Conservation (phyloP, 2,113 vertebrate species). For the Microtus oregoni region DNA sequence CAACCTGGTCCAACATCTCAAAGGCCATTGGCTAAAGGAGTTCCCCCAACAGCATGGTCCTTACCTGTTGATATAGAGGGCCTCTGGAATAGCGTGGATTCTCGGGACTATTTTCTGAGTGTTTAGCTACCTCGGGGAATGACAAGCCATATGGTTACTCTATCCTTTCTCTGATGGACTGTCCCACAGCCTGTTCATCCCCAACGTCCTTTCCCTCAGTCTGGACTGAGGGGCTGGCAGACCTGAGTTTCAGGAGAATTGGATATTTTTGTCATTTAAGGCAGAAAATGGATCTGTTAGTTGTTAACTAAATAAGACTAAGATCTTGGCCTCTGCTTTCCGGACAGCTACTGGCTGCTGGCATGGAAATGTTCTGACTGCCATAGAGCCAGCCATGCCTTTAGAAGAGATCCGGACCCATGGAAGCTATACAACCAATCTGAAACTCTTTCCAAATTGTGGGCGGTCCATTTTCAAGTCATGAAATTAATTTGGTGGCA, state of each 20-base stretch:
- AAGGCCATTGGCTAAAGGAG: too few species aligned
- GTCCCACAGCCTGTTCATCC: neutral
- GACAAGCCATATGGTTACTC: neutral
- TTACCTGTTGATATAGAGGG: neutral
- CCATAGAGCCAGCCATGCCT: neutral
- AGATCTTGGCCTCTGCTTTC: neutral
- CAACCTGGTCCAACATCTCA: too few species aligned
- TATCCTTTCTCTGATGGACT: neutral
- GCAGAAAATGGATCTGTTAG: neutral
- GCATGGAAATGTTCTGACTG: neutral
- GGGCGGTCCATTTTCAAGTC: neutral
- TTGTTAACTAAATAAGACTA: neutral
- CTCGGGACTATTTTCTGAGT: neutral
- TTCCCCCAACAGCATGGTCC: neutral
- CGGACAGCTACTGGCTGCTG: neutral
- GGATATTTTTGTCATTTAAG: neutral
- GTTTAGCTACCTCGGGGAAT: neutral
- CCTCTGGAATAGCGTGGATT: neutral
- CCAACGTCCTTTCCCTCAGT: neutral
- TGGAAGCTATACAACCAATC: neutral
- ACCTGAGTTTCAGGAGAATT: neutral
- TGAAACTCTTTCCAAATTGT: neutral
- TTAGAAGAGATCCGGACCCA: neutral
- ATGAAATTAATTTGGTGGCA: slow-evolving; percentile 40
- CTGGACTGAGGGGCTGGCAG: neutral